These are phyloP conservation scores for Ictalurus punctatus DNA, from an alignment of 2,113 vertebrate species.

Conservation along the genomic window DNA sequence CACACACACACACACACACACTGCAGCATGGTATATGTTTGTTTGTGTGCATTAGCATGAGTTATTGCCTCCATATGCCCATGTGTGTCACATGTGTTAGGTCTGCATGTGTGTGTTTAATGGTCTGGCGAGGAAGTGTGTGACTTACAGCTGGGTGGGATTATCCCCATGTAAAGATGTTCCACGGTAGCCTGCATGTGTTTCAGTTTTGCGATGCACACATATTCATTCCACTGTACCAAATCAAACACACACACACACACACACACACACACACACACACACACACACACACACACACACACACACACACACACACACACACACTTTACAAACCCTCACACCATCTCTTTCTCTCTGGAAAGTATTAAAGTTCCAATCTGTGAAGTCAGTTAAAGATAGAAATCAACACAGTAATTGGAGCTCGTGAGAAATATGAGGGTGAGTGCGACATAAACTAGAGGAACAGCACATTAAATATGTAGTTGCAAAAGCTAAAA, in stretches of 20 bases:
- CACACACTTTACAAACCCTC: neutral
- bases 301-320: neutral
- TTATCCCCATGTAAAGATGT: slow-evolving; percentile 20
- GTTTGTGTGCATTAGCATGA: neutral
- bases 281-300: neutral
- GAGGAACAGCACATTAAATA: neutral
- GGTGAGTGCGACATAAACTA: neutral
- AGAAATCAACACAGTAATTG: neutral
- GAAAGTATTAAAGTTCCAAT: neutral
- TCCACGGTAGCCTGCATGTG: slow-evolving; percentile 15
- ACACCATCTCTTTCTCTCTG: neutral
- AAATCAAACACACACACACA: neutral
- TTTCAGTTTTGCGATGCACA: slow-evolving; percentile 13
- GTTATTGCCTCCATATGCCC: neutral
- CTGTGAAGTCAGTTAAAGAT: neutral
- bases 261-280: neutral
- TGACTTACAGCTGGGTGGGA: slow-evolving; percentile 9
- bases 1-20: neutral
- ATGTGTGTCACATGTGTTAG: slow-evolving; percentile 40
- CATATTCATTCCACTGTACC: neutral
- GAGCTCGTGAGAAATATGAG: neutral
- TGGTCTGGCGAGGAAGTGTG: neutral
- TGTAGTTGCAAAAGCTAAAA: neutral
- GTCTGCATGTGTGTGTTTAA: slow-evolving; percentile 45
- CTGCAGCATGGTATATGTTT: neutral